Conservation (phyloP, 2,797 vertebrate species). For the Triplophysa yarkandensis region DNA sequence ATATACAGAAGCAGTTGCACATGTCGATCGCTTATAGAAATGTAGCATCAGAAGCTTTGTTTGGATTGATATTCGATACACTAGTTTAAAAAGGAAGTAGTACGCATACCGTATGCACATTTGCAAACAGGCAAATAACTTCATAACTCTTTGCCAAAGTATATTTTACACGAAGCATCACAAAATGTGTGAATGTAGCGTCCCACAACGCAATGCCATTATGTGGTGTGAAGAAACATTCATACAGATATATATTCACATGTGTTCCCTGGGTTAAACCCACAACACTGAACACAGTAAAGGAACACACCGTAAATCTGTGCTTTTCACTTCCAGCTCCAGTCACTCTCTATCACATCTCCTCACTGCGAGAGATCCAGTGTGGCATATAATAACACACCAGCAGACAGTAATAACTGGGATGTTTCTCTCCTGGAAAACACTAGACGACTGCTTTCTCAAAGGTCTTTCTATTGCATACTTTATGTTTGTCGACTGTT, state of each 20-base stretch:
- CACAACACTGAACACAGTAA: too few relatives aligned
- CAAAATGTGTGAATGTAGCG: background rate
- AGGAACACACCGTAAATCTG: too few relatives aligned
- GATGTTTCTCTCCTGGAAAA: constrained; percentile 24
- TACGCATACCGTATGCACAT: background rate
- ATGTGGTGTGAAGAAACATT: background rate
- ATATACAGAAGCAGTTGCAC: background rate
- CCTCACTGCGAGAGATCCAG: constrained; percentile 5
- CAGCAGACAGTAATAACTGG: constrained; percentile 32
- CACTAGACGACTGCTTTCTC: background rate
- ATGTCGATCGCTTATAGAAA: background rate
- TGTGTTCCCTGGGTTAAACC: too few relatives aligned
- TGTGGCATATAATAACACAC: constrained; percentile 23
- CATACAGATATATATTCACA: too few relatives aligned
- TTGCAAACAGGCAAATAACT: background rate
- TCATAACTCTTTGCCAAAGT: background rate
- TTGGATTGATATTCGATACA: too few relatives aligned
- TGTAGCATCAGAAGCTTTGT: background rate
- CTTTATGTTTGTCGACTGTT: too few relatives aligned
- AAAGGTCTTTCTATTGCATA: background rate
- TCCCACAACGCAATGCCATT: background rate
- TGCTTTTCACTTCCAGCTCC: background rate
- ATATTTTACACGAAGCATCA: background rate
- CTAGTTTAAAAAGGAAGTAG: background rate
- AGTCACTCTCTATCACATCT: constrained; percentile 2